Evolutionary conservation across 2,888 invertebrate genomes (phyloP).

Genomic region (Theodoxus fluviatilis): DNA sequence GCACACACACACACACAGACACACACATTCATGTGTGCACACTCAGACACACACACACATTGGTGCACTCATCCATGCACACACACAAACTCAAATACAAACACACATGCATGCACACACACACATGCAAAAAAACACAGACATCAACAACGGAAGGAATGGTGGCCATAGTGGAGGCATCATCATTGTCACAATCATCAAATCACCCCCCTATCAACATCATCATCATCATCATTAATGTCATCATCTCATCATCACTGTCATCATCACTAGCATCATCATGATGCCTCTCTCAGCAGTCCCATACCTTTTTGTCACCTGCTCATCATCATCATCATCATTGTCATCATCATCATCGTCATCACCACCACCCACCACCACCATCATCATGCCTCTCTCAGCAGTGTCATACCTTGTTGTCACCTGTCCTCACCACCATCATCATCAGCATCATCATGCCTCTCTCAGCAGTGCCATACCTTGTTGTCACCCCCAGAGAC

Average conservation of each 20-base stretch:
- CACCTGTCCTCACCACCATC: background rate
- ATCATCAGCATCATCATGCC: slow-evolving; percentile 9
- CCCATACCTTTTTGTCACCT: no score
- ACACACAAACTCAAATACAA: background rate
- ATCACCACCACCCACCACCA: slow-evolving; percentile 21
- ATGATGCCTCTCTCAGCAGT: no score
- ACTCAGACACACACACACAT: background rate
- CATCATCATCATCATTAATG: slow-evolving; percentile 87
- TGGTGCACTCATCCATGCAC: no score
- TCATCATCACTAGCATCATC: slow-evolving; percentile 8
- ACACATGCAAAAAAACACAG: no score
- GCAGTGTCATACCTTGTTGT: no score
- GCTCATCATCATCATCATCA: slow-evolving; percentile 26
- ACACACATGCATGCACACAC: slow-evolving; percentile 5
- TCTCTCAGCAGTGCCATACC: slow-evolving; percentile 69
- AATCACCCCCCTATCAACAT: no score
- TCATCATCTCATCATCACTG: slow-evolving; percentile 73
- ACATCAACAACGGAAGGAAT: background rate
- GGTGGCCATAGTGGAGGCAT: background rate
- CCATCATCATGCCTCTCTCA: background rate
- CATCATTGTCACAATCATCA: background rate
- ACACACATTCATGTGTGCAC: background rate
- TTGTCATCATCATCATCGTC: slow-evolving; percentile 22
- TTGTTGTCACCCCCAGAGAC: slow-evolving; percentile 98
- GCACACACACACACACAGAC: background rate